A percentile compares a stretch with the other conserved stretches of the same genome.
phyloP scores from a whole-genome alignment of 2,888 invertebrate species.

The Cerceris ruficornis region DNA sequence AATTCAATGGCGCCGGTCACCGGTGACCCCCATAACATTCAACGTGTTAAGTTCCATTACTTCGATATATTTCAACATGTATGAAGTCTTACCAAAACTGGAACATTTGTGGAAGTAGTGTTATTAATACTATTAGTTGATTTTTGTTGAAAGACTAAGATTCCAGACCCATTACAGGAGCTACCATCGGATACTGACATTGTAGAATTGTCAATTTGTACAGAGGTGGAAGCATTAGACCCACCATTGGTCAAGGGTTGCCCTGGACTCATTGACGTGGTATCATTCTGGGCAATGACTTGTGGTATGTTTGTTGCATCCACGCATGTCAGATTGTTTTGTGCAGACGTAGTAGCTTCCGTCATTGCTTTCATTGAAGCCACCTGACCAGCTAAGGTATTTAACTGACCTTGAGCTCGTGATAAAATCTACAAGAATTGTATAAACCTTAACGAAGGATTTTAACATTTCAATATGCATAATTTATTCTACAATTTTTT shows the following conservation, averaged over 20 bases:
- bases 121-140: conserved; percentile 81
- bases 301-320: conserved; percentile 70
- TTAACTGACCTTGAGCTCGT: conserved; percentile 78
- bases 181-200: conserved; percentile 78
- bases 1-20: no score
- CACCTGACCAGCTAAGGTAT: conserved; percentile 73
- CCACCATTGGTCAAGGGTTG: conserved; percentile 74
- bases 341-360: conserved; percentile 73
- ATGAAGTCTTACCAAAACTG: conserved; percentile 85
- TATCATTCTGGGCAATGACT: conserved; percentile 66
- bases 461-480: not conserved
- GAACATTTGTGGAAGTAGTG: conserved; percentile 84
- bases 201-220: conserved; percentile 72
- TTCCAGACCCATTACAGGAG: conserved; percentile 80
- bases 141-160: conserved; percentile 82
- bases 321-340: conserved; percentile 73
- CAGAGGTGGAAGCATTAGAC: conserved; percentile 67
- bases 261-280: conserved; percentile 63
- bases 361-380: conserved; percentile 74
- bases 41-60: no score
- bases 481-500: not conserved
- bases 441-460: not conserved
- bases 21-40: no score
- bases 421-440: conserved; percentile 74
- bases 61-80: no score